A percentile compares a stretch with the other conserved stretches of the same genome.
Conservation (phyloP, 2,113 vertebrate genomes). For the Hiodon alosoides region DNA sequence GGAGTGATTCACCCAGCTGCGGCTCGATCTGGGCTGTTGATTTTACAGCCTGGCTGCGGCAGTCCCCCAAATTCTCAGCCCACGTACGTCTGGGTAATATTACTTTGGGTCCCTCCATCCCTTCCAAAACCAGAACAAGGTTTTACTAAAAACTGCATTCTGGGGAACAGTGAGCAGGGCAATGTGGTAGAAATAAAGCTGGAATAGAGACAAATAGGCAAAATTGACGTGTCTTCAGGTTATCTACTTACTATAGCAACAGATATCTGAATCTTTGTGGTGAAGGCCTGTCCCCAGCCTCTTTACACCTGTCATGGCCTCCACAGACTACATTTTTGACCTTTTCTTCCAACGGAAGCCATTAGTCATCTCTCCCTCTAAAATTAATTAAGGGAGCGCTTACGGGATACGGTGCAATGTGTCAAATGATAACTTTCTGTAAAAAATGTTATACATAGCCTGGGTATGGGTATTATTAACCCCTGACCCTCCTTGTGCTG, state of each 20-base stretch:
- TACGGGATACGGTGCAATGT: neutral
- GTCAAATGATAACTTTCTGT: neutral
- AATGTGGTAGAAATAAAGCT: neutral
- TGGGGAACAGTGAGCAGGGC: neutral
- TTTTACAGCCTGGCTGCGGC: slow-evolving; percentile 24
- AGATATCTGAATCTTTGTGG: neutral
- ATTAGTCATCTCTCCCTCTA: neutral
- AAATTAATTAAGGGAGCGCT: neutral
- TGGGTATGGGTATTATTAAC: neutral
- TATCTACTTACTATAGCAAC: neutral
- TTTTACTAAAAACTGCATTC: neutral
- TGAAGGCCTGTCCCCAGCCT: neutral
- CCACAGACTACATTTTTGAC: neutral
- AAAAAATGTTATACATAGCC: neutral
- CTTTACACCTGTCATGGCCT: neutral
- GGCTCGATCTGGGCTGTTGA: neutral
- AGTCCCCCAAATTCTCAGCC: neutral
- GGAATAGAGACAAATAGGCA: neutral
- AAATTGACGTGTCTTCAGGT: neutral
- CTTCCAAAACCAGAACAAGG: neutral
- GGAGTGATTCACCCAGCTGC: slow-evolving; percentile 16
- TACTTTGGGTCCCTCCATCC: too few relatives aligned
- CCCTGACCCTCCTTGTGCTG: neutral
- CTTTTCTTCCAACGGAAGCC: neutral
- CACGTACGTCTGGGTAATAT: too few relatives aligned